A percentile compares a stretch with the other conserved stretches of the same genome.
Conservation (phyloP, 2,797 vertebrate genomes). For the Tapera naevia region DNA sequence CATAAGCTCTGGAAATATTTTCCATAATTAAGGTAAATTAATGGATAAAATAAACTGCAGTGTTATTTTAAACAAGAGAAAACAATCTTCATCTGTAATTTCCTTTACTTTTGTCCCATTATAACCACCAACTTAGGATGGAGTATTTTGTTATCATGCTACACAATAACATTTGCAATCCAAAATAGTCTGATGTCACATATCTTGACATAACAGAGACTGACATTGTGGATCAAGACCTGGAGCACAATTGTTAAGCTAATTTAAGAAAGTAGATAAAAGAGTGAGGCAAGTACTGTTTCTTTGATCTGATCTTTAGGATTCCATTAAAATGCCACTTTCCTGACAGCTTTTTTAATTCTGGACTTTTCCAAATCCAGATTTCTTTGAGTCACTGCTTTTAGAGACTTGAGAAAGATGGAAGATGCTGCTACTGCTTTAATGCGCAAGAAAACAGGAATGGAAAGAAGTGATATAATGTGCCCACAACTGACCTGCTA, state of each 20-base stretch:
- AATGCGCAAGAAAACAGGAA: not conserved
- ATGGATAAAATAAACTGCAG: not conserved
- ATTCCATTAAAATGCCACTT: not conserved
- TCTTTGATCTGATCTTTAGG: not conserved
- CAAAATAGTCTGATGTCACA: not conserved
- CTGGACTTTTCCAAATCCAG: not conserved
- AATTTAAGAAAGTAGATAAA: slow-evolving; percentile 9
- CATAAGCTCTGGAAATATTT: not conserved
- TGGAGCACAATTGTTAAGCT: not conserved
- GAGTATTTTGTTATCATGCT: not conserved
- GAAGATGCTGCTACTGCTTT: not conserved
- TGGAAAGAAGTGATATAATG: not conserved
- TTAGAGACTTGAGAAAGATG: not conserved
- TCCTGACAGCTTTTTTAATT: not conserved
- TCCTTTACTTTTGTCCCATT: not conserved
- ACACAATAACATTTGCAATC: not conserved
- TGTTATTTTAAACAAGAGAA: not conserved
- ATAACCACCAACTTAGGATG: not conserved
- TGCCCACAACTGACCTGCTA: not conserved
- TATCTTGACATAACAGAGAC: not conserved
- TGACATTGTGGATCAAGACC: not conserved
- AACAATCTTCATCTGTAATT: not conserved
- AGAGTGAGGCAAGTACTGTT: not conserved
- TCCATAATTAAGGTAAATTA: not conserved
- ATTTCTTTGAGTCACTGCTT: not conserved